Conservation (phyloP, 2,113 vertebrate species). For the Cochlearius cochlearius region DNA sequence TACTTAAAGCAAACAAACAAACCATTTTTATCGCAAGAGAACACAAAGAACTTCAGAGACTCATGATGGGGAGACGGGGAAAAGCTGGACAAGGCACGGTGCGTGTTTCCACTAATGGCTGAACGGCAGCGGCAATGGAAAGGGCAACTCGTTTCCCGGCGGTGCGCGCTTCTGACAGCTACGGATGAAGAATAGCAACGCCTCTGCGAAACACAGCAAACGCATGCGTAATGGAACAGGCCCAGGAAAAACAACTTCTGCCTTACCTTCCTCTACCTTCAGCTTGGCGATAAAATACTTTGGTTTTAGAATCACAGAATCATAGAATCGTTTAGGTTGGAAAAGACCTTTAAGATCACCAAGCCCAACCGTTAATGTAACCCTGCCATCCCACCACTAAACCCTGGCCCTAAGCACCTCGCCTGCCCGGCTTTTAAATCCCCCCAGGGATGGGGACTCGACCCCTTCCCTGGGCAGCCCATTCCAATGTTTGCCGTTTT, state of each 20-base stretch:
- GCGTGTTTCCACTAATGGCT: not conserved
- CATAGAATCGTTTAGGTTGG: not conserved
- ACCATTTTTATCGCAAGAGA: not conserved
- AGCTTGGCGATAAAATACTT: not conserved
- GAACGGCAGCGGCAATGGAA: not conserved
- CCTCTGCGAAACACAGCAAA: not conserved
- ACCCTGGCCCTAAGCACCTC: not conserved
- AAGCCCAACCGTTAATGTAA: not conserved
- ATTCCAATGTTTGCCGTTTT: not conserved
- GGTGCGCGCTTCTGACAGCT: not conserved
- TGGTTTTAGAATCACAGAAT: not conserved
- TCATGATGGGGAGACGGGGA: fast-evolving
- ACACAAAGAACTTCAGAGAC: not conserved
- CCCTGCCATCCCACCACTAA: not conserved
- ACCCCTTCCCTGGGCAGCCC: not conserved
- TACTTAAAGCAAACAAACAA: not conserved
- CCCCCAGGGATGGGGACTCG: not conserved
- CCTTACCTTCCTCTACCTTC: not conserved
- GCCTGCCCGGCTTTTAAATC: not conserved
- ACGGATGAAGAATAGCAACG: not conserved
- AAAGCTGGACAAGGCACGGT: not conserved
- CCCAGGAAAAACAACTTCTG: not conserved
- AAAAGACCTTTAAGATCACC: not conserved
- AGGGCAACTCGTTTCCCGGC: not conserved
- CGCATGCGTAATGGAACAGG: fast-evolving